Percentiles rank a stretch among this genome's conserved stretches.
phyloP scores from a whole-genome alignment of 2,797 vertebrate species.

The Menidia menidia region DNA sequence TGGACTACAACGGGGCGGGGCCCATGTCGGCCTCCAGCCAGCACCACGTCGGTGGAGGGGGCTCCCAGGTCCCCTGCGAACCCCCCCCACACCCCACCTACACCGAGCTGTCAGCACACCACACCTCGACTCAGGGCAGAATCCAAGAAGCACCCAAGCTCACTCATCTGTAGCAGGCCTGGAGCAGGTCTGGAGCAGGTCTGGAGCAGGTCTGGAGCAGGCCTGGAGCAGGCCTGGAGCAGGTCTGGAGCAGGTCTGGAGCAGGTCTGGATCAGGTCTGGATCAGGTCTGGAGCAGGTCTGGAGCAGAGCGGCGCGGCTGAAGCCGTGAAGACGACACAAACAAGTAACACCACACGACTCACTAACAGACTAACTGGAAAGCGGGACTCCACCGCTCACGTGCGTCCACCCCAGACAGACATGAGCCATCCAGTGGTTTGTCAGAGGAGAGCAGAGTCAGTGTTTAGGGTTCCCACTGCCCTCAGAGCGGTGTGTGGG shows the following conservation, averaged over 20 bases:
- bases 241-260: too few relatives aligned
- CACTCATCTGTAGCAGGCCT: slow-evolving; percentile 96
- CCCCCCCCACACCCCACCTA: slow-evolving; percentile 87
- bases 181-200: too few relatives aligned
- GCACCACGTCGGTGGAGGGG: slow-evolving; percentile 85
- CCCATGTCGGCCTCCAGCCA: slow-evolving; percentile 88
- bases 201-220: too few relatives aligned
- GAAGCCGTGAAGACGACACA: slow-evolving; percentile 54
- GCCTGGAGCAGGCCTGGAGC: too few relatives aligned
- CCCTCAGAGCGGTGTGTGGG: slow-evolving; percentile 17
- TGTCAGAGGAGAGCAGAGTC: slow-evolving; percentile 21
- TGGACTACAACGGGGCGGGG: slow-evolving; percentile 94
- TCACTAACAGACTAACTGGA: slow-evolving; percentile 65
- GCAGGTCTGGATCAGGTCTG: too few relatives aligned
- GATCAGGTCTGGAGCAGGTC: too few relatives aligned
- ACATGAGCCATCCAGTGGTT: slow-evolving; percentile 52
- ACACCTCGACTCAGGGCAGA: slow-evolving; percentile 97
- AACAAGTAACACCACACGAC: slow-evolving; percentile 55
- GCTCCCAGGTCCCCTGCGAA: slow-evolving; percentile 88
- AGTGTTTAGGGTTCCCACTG: slow-evolving; percentile 21
- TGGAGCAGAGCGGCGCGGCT: too few relatives aligned
- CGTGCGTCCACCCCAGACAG: slow-evolving; percentile 34
- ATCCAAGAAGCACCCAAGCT: slow-evolving; percentile 99
- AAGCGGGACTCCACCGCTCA: slow-evolving; percentile 53
- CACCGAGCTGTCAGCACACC: slow-evolving; percentile 95